Base-by-base conservation (phyloP, 2,113 vertebrate genomes). In the Gallinago paraguaiae region DNA sequence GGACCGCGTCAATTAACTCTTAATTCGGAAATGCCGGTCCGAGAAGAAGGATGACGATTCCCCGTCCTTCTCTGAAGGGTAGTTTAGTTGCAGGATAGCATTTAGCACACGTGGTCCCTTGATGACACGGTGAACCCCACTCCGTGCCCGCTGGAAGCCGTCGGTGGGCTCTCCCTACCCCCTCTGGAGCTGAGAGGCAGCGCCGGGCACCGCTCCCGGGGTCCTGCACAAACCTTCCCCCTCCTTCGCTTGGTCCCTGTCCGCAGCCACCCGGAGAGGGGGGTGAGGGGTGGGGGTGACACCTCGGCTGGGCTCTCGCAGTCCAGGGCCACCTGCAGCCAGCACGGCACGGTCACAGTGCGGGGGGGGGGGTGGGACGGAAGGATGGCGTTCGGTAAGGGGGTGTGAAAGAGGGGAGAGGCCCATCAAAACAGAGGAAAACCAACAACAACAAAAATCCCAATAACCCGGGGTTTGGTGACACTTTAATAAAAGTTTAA, bases 1-100 rank as follows among this genome's bases (percentile, higher is more conserved):
- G 75, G 80, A 69, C 22, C 7, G 71, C 39, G 31, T 30, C 89
- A 82, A 54, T 89, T 91, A 91, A 84, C 45, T 64, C 48, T 84
- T 74, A 20, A 53, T 80, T 85, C 72, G 74, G 54, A 85, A 85
- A 80, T 24, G 25, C 50, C 50, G 69, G 39, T 19, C 20, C 61
- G 30, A 76, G 53, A 82, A 91, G 56, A 65, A 19, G 10, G 39
- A 60, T 33, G 56, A 5, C 13, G 64, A 68, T 60, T 86, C 48
- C 35, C 39, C 8, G 43, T 63, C 35, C 45, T 39, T 69, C 43
- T 56, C 35, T 7, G 27, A 57, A 20, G 81, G 46, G 46, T 19
- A 11, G 35, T 46, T 7, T 7, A 46, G 69, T 41, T 59, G 69
- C 74, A 71, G 70, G 54, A 15, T 11, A 37, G 46, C 45, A 19